Evolutionary conservation across 2,113 vertebrate genomes (phyloP), one percentile per base, ranked within the genome.

Genomic region (Calidris pugnax): DNA sequence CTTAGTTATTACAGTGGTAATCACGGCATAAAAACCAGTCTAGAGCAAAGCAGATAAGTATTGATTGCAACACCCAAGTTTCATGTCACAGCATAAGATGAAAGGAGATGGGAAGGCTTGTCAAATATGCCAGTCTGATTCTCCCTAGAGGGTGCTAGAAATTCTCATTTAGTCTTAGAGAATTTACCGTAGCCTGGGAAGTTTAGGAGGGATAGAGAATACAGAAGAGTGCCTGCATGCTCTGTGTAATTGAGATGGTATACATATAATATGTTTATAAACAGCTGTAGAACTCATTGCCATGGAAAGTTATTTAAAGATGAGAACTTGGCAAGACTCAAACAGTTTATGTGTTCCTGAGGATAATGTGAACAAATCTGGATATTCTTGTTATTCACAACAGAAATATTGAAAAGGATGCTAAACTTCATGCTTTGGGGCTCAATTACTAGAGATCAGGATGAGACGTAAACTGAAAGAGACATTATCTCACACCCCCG

Each of bases 361-460:
- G 95, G 89, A 95, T 95, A 96, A 97, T 76, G 71, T 87, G 95
- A 96, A 92, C 74, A 95, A 97, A 95, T 96, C 77, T 95, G 92
- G 85, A 87, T 95, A 91, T 93, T 96, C 88, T 92, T 86, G 85
- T 87, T 83, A 91, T 59, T 96, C 59, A 87, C 85, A 92, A 95
- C 77, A 94, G 76, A 96, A 94, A 69, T 83, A 73, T 23, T 91
- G 93, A 95, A 76, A 91, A 91, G 74, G 59, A 87, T 95, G 87
- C 95, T 95, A 89, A 76, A 89, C 67, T 87, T 82, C 59, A 85
- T 77, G 89, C 89, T 96, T 85, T 85, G 71, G 71, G 85, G 77
- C 89, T 92, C 74, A 80, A 81, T 86, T 86, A 64, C 85, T 51
- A 12, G 67, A 85, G 69, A 95, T 87, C 26, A 27, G 71, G 21